Evolutionary conservation across 2,797 vertebrate genomes (phyloP).

Genomic region (Girardinus metallicus): DNA sequence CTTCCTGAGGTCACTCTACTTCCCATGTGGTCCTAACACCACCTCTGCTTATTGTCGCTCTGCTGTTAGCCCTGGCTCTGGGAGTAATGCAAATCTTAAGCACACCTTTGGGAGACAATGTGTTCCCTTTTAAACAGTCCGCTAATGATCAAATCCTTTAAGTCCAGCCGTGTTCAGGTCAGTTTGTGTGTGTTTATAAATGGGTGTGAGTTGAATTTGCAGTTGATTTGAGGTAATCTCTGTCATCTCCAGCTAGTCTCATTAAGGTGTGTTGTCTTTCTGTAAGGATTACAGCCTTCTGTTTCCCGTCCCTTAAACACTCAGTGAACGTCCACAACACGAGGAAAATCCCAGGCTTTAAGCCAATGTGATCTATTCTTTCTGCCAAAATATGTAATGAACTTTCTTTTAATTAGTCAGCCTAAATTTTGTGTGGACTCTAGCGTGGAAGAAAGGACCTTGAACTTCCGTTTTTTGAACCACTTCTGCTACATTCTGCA

Average conservation of each 20-base stretch:
- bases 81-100: slow-evolving; percentile 26
- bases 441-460: not conserved
- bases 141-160: slow-evolving; percentile 55
- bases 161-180: slow-evolving; percentile 8
- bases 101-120: slow-evolving; percentile 35
- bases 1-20: slow-evolving; percentile 43
- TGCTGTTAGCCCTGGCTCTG: slow-evolving; percentile 26
- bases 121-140: slow-evolving; percentile 44
- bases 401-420: not conserved
- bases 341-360: not conserved
- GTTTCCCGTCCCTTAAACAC: slow-evolving; percentile 15
- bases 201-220: slow-evolving; percentile 16
- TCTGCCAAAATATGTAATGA: not conserved
- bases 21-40: slow-evolving; percentile 25
- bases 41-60: slow-evolving; percentile 30
- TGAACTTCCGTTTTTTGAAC: not conserved
- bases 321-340: not conserved
- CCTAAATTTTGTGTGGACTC: not conserved
- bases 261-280: slow-evolving; percentile 53
- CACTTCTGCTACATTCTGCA: not conserved
- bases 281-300: slow-evolving; percentile 38
- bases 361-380: not conserved
- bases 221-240: slow-evolving; percentile 54
- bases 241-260: slow-evolving; percentile 41
- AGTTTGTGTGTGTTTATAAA: not conserved